Conservation (phyloP, 2,113 vertebrate species). For the Tenrec ecaudatus region DNA sequence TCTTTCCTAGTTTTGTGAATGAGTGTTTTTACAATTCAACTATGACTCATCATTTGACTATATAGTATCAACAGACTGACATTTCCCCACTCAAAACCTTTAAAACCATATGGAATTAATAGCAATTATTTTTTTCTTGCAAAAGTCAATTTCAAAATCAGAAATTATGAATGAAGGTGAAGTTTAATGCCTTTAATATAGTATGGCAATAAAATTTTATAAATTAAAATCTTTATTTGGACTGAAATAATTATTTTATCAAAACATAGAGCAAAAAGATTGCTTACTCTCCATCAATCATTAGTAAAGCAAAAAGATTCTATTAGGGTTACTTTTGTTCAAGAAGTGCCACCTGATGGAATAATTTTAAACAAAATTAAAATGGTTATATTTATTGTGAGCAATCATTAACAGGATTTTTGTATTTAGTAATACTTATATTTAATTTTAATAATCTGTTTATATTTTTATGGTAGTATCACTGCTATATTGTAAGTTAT, state of each 20-base stretch:
- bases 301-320: constrained; percentile 42
- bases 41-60: constrained; percentile 18
- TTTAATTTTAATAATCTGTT: constrained; percentile 35
- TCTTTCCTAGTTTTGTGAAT: constrained; percentile 27
- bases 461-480: not conserved
- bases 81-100: constrained; percentile 7
- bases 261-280: constrained; percentile 41
- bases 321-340: constrained; percentile 37
- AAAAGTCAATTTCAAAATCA: constrained; percentile 61
- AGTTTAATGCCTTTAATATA: constrained; percentile 43
- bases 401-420: constrained; percentile 59
- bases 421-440: constrained; percentile 12
- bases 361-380: constrained; percentile 50
- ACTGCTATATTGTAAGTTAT: constrained; percentile 39
- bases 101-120: constrained; percentile 11
- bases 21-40: constrained; percentile 37
- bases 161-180: constrained; percentile 43
- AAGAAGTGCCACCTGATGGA: constrained; percentile 50
- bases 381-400: not conserved
- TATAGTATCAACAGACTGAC: constrained; percentile 15
- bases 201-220: constrained; percentile 2
- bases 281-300: not conserved
- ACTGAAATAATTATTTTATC: constrained; percentile 1
- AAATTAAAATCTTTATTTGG: constrained; percentile 28
- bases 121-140: constrained; percentile 28